A percentile compares a stretch with the other conserved stretches of the same genome.
Conservation (phyloP, 2,113 vertebrate species). For the Terrapene triunguis region DNA sequence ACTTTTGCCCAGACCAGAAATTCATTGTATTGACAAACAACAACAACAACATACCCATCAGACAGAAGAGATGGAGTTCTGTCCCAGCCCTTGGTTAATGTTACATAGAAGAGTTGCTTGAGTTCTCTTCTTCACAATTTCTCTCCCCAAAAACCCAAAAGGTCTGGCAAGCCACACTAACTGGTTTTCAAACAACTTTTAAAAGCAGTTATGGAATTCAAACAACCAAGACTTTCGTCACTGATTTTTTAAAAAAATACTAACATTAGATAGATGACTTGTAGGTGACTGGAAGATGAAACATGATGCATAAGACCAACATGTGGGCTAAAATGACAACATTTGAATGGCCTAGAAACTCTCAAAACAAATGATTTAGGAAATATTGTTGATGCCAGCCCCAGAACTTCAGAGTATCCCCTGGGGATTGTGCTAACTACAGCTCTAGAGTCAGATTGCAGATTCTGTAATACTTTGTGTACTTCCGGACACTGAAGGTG, state of each 20-base stretch:
- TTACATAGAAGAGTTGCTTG: not conserved
- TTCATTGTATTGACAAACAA: not conserved
- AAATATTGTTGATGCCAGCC: not conserved
- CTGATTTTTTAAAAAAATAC: not conserved
- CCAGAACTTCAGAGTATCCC: not conserved
- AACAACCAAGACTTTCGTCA: not conserved
- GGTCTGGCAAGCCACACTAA: not conserved
- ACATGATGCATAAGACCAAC: not conserved
- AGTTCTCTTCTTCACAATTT: conserved; percentile 12
- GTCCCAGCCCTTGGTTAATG: not conserved
- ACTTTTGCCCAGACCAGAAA: not conserved
- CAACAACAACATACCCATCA: not conserved
- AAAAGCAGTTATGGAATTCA: not conserved
- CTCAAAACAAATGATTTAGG: not conserved
- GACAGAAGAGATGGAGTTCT: not conserved
- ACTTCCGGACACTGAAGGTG: not conserved
- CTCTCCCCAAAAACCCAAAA: not conserved
- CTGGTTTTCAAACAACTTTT: not conserved
- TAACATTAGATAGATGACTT: not conserved
- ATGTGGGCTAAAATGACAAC: not conserved
- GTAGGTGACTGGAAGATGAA: not conserved
- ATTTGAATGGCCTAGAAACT: not conserved
- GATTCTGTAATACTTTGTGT: not conserved
- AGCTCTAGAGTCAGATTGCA: not conserved
- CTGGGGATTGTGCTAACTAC: not conserved